A percentile compares a stretch with the other conserved stretches of the same genome.
These are phyloP conservation scores for Eptatretus atami DNA, from an alignment of 2,797 vertebrate species.

Conservation along the genomic window DNA sequence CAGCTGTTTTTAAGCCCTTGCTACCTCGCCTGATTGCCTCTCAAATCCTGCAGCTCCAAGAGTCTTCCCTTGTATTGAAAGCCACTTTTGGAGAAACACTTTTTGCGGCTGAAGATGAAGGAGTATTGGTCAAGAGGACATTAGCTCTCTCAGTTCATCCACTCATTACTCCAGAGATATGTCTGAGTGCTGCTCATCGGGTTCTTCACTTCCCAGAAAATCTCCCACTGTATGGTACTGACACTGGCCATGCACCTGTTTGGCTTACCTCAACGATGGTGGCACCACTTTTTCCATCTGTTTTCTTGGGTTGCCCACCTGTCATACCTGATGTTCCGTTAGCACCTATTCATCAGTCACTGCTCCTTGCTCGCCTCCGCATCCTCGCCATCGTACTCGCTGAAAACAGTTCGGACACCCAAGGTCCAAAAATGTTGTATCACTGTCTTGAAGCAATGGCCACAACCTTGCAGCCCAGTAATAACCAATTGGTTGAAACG, in stretches of 20 bases:
- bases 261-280: not conserved
- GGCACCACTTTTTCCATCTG: not conserved
- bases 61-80: not conserved
- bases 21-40: slow-evolving; percentile 3
- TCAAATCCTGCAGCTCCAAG: not conserved
- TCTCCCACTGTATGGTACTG: not conserved
- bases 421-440: no score
- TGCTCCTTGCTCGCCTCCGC: not conserved
- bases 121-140: not conserved
- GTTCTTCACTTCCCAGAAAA: slow-evolving; percentile 1
- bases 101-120: not conserved
- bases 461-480: no score
- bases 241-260: not conserved
- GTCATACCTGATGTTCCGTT: not conserved
- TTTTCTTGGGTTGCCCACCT: not conserved
- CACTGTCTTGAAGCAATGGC: no score
- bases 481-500: no score
- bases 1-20: slow-evolving; percentile 3
- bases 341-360: not conserved
- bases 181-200: not conserved
- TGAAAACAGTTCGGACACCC: not conserved
- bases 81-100: not conserved
- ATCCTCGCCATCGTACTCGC: not conserved
- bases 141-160: not conserved
- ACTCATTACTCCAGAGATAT: no score